Evolutionary conservation across 2,888 invertebrate species (phyloP).

Genomic region (Lochmaea crataegi): DNA sequence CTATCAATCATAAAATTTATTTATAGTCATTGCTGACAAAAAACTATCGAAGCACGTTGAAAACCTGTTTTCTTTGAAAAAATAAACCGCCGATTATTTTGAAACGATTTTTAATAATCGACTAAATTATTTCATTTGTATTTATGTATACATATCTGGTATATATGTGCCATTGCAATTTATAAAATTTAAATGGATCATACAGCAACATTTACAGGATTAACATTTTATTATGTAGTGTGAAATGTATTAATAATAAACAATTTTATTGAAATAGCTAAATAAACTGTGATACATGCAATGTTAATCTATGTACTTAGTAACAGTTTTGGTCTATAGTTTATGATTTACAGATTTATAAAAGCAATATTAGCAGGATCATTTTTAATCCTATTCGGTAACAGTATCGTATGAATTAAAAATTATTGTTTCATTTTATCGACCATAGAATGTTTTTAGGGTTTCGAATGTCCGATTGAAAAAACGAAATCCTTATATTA

Average conservation of each 20-base stretch:
- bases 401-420: background rate
- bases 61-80: no score
- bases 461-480: no score
- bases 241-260: background rate
- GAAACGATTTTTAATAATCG: background rate
- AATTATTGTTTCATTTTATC: background rate
- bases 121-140: conserved; percentile 4
- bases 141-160: background rate
- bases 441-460: no score
- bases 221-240: background rate
- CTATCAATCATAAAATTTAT: no score
- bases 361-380: background rate
- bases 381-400: background rate
- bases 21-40: no score
- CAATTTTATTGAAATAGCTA: background rate
- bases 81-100: background rate
- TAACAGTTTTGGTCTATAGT: background rate
- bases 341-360: background rate
- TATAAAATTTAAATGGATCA: no score
- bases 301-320: no score
- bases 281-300: background rate
- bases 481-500: no score
- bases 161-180: no score
- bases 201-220: background rate
- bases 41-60: no score